Percentiles rank a stretch among this genome's conserved stretches.
These are phyloP conservation scores for Gadopsis bispinosus DNA, from an alignment of 2,797 vertebrate genomes.

Conservation along the genomic window DNA sequence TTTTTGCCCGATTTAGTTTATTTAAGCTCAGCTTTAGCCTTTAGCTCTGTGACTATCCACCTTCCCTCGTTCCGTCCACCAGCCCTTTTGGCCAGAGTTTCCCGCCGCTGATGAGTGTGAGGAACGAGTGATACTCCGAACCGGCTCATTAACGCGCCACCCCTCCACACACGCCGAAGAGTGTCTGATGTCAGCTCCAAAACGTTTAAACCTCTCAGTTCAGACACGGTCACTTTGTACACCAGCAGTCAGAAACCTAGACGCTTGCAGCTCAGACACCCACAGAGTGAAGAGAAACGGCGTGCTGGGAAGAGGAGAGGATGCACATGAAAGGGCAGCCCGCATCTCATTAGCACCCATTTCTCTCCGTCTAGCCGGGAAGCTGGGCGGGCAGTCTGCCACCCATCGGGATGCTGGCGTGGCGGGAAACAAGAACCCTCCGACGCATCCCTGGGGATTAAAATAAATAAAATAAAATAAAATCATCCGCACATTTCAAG, in stretches of 20 bases:
- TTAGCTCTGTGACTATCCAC: neutral
- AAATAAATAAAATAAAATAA: conserved; percentile 16
- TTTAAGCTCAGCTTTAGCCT: conserved; percentile 14
- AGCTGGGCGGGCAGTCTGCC: conserved; percentile 40
- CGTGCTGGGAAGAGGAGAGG: conserved; percentile 59
- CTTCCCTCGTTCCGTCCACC: neutral
- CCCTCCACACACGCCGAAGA: too few species aligned
- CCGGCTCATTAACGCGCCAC: conserved; percentile 61
- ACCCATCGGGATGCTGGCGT: conserved; percentile 37
- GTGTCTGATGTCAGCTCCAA: conserved; percentile 55
- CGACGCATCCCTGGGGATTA: conserved; percentile 64
- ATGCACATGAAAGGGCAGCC: conserved; percentile 59
- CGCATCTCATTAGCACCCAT: conserved; percentile 65
- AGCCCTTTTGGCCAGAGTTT: conserved; percentile 18
- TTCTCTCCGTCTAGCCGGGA: conserved; percentile 52
- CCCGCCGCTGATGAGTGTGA: conserved; percentile 21
- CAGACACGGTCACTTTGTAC: conserved; percentile 59
- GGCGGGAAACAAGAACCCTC: conserved; percentile 42
- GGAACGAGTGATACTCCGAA: conserved; percentile 41
- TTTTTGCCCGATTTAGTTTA: conserved; percentile 8
- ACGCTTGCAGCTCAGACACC: conserved; percentile 40
- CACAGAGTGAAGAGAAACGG: conserved; percentile 39
- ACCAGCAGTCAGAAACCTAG: conserved; percentile 36
- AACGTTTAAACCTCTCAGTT: conserved; percentile 49
- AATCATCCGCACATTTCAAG: conserved; percentile 64